Evolutionary conservation across 2,888 invertebrate species (phyloP).

Genomic region (Gerris lacustris): DNA sequence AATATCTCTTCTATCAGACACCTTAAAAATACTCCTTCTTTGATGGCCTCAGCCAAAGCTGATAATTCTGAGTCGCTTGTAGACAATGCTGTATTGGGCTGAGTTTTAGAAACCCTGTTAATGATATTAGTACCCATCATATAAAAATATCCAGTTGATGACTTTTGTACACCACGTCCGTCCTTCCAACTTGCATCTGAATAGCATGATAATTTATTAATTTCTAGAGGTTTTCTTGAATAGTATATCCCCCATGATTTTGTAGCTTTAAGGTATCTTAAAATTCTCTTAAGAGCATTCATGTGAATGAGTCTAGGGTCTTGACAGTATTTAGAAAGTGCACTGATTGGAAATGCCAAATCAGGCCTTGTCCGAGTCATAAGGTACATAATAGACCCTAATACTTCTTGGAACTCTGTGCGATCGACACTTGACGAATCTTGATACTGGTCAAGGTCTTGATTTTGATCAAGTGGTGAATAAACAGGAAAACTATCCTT

Average conservation of each 20-base stretch:
- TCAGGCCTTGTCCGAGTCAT: background rate
- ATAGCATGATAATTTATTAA: background rate
- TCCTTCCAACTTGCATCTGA: background rate
- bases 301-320: background rate
- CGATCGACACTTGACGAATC: background rate
- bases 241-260: background rate
- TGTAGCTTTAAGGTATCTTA: background rate
- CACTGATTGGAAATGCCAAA: background rate
- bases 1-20: background rate
- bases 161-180: background rate
- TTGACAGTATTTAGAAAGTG: background rate
- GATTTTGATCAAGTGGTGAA: background rate
- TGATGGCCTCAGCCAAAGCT: background rate
- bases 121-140: background rate
- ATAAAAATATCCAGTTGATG: background rate
- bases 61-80: background rate
- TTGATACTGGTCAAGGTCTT: background rate
- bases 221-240: background rate
- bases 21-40: background rate
- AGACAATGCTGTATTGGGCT: background rate
- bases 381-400: background rate
- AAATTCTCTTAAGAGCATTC: slow-evolving; percentile 1
- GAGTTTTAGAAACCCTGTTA: background rate
- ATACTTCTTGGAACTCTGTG: background rate
- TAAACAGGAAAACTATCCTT: background rate